Evolutionary conservation across 1,140 invertebrate genomes (phyloP), one percentile per base, ranked within the genome.

Genomic region (Trichonephila clavata): DNA sequence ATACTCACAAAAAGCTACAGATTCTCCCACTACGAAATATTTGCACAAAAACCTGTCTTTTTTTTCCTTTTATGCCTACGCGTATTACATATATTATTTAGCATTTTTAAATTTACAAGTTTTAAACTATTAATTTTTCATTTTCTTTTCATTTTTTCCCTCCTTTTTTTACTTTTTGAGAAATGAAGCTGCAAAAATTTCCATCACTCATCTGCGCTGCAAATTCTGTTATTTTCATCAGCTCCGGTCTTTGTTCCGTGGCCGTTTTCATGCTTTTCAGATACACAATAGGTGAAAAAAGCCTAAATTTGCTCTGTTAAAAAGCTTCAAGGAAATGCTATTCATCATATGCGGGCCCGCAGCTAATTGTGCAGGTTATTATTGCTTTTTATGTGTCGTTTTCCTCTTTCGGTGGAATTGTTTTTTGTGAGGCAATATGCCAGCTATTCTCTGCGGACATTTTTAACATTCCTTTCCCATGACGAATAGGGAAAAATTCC

Each of bases 311-410:
- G 39, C 20, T 63, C 61, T 24, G 71, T 77, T 24, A 77, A 77
- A 77, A 59, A 16, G 81, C 43, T 50, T 83, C 81, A 83, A 83
- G 81, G 81, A 83, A 59, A 83, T n/a, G 21, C 18, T 43, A 83
- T 83, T 83, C 81, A 83, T 50, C 50, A 21, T 43, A n/a, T 21
- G 81, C 43, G 14, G 43, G 50, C 43, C 57, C 21, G 50, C 57
- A 57, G 21, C 50, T 50, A 83, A 83, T 83, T 83, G 81, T 24
- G 39, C 20, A 24, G 43, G 81, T 83, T n/a, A 83, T 50, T 57
- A 83, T 83, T 20, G 21, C 20, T 21, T 21, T 83, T 83, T 57
- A n/a, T 20, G 43, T n/a, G 8, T 21, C 18, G 18, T 83, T 59
- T 83, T 83, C 43, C 81, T 57, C 39, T 59, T 13, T 59, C 1